A percentile compares a stretch with the other conserved stretches of the same genome.
Conservation (phyloP, 2,888 invertebrate genomes). For the Scelioninae gen. 1 region DNA sequence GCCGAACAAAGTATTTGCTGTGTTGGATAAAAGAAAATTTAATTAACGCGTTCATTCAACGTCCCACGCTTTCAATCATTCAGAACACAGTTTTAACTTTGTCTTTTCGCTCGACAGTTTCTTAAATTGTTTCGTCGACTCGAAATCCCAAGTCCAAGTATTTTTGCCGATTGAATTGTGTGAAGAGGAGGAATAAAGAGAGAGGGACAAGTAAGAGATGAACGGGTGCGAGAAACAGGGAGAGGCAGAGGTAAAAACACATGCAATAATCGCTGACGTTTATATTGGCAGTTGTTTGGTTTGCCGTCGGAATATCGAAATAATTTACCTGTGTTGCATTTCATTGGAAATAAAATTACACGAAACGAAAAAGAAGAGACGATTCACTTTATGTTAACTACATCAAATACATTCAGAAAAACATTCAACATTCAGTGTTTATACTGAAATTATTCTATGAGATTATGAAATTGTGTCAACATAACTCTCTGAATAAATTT, state of each 20-base stretch:
- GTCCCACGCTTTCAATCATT: conserved; percentile 49
- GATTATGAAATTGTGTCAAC: conserved; percentile 36
- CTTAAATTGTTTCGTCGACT: conserved; percentile 32
- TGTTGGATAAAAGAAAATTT: conserved; percentile 61
- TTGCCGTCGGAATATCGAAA: background rate
- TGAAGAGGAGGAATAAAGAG: no score
- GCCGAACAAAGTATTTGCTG: conserved; percentile 50
- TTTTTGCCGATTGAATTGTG: background rate
- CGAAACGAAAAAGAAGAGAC: conserved; percentile 9
- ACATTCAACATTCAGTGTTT: conserved; percentile 14
- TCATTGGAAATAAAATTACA: background rate
- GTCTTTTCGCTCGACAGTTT: conserved; percentile 15
- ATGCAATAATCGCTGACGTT: background rate
- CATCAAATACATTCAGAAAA: conserved; percentile 22
- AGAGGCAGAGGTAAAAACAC: no score
- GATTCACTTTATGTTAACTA: conserved; percentile 12
- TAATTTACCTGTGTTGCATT: background rate
- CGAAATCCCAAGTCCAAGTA: background rate
- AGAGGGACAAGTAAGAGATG: no score
- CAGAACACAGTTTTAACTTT: conserved; percentile 45
- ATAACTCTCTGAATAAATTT: conserved; percentile 23
- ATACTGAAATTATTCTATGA: conserved; percentile 10
- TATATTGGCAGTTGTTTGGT: background rate
- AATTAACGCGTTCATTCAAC: conserved; percentile 50
- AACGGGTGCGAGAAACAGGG: no score